Conservation (phyloP, 1,140 invertebrate genomes). For the Sminthurinus signatus region DNA sequence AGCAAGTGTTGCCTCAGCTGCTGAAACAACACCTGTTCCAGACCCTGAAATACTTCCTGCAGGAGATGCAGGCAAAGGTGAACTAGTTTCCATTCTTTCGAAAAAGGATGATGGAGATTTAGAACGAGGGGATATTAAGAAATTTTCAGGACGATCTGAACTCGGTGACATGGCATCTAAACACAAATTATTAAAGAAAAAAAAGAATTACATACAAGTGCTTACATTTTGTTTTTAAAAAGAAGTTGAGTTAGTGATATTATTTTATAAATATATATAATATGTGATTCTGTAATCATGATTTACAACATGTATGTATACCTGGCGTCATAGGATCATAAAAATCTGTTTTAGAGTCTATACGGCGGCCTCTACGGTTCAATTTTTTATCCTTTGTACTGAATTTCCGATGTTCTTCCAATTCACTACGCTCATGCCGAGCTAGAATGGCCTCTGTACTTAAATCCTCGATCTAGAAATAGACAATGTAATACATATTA, state of each 20-base stretch:
- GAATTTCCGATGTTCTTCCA: slow-evolving; percentile 70
- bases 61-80: neutral
- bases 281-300: too few relatives aligned
- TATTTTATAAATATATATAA: too few relatives aligned
- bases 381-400: slow-evolving; percentile 59
- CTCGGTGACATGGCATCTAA: slow-evolving; percentile 12
- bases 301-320: slow-evolving; percentile 39
- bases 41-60: too few relatives aligned
- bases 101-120: neutral
- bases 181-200: neutral
- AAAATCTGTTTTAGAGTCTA: slow-evolving; percentile 60
- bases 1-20: slow-evolving; percentile 15
- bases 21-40: too few relatives aligned
- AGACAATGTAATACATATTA: slow-evolving; percentile 16
- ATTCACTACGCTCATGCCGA: slow-evolving; percentile 68
- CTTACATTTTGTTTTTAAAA: too few relatives aligned
- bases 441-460: slow-evolving; percentile 61
- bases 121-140: neutral
- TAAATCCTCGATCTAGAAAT: slow-evolving; percentile 67
- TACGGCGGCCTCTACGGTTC: slow-evolving; percentile 46
- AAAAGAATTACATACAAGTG: neutral
- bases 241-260: neutral
- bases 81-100: neutral
- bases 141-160: neutral
- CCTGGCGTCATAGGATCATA: slow-evolving; percentile 67